phyloP scores from a whole-genome alignment of 2,113 vertebrate genomes.

The Blennius ocellaris region DNA sequence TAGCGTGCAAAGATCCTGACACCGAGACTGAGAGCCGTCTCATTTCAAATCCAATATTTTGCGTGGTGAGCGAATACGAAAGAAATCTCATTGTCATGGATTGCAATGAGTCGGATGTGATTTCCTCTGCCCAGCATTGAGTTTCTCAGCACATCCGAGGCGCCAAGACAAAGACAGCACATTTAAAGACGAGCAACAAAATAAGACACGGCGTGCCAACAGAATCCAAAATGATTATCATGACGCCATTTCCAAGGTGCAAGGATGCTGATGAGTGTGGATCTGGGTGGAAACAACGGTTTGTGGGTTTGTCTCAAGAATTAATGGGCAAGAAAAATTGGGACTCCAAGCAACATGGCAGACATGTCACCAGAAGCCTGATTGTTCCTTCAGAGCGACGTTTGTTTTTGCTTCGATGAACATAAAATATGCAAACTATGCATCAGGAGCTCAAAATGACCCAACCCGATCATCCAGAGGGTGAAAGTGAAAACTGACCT shows the following conservation, averaged over 20 bases:
- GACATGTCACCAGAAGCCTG: conserved; percentile 38
- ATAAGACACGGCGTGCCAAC: neutral
- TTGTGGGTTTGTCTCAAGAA: neutral
- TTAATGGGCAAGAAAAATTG: neutral
- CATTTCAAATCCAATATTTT: neutral
- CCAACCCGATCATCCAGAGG: too few species aligned
- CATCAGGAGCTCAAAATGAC: too few species aligned
- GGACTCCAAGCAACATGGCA: conserved; percentile 37
- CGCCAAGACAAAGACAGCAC: conserved; percentile 18
- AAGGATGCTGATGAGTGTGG: conserved; percentile 4
- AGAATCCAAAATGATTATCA: neutral
- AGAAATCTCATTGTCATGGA: too few species aligned
- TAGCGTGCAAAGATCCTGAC: neutral
- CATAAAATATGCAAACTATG: too few species aligned
- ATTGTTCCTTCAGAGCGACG: too few species aligned
- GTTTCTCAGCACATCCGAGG: neutral
- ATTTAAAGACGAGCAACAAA: conserved; percentile 1
- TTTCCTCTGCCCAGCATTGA: too few species aligned
- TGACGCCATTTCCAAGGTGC: neutral
- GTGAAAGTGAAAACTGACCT: conserved; percentile 83
- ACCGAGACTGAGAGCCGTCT: neutral
- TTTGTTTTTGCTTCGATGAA: too few species aligned
- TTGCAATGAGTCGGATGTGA: too few species aligned
- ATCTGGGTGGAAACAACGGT: conserved; percentile 2
- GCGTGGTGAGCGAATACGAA: too few species aligned